Evolutionary conservation across 2,797 vertebrate species (phyloP).

Genomic region (Martes flavigula): DNA sequence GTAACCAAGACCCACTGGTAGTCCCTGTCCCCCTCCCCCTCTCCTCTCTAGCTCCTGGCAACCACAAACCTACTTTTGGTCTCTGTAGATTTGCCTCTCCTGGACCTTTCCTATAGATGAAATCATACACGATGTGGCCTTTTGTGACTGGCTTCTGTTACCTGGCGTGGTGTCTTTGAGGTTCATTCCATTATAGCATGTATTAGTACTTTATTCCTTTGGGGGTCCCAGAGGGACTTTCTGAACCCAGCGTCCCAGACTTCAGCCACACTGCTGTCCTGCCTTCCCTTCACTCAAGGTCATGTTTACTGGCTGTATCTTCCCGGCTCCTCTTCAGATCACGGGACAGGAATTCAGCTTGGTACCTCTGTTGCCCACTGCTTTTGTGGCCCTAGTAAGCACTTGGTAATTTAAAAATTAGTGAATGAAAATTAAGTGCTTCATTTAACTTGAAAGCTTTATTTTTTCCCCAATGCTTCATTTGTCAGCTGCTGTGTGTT

Average conservation of each 20-base stretch:
- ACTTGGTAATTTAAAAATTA: neutral
- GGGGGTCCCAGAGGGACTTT: neutral
- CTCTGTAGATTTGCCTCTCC: neutral
- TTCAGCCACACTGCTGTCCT: neutral
- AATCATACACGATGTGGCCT: neutral
- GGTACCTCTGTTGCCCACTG: neutral
- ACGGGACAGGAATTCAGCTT: neutral
- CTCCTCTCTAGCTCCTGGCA: neutral
- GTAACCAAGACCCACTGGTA: neutral
- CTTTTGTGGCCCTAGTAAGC: neutral
- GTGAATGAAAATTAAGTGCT: neutral
- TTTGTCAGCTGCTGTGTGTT: neutral
- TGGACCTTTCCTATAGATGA: neutral
- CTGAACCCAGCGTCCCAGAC: too few relatives aligned
- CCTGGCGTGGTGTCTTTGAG: neutral
- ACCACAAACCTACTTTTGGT: neutral
- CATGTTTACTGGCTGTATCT: neutral
- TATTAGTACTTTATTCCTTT: neutral
- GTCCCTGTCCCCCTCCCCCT: accelerated
- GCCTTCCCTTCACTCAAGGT: neutral
- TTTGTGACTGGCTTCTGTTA: neutral
- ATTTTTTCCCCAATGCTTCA: too few relatives aligned
- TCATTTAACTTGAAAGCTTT: too few relatives aligned
- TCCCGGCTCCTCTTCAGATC: neutral
- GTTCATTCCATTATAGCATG: neutral